Percentiles rank a stretch among this genome's conserved stretches.
phyloP scores from a whole-genome alignment of 2,113 vertebrate species.

The Clarias gariepinus region DNA sequence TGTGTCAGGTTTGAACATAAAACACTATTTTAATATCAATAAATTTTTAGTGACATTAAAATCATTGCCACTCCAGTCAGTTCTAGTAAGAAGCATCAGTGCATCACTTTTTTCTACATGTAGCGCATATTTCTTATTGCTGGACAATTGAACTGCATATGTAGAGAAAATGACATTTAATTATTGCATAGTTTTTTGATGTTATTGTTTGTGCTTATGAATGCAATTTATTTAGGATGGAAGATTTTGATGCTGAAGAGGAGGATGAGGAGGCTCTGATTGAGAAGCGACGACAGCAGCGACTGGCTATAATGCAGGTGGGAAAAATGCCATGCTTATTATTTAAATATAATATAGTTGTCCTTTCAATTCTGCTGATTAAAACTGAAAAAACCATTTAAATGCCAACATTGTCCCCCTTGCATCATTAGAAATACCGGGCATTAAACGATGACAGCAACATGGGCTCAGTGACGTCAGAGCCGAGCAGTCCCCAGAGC shows the following conservation, averaged over 20 bases:
- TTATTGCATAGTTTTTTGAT: neutral
- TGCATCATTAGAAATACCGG: conserved; percentile 85
- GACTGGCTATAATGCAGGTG: conserved; percentile 94
- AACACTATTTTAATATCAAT: neutral
- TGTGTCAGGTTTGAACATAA: neutral
- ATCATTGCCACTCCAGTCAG: neutral
- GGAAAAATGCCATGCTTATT: neutral
- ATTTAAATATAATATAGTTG: neutral
- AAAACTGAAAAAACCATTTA: neutral
- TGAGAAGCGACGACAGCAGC: conserved; percentile 85
- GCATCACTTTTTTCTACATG: neutral
- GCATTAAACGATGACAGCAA: conserved; percentile 88
- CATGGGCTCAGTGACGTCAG: conserved; percentile 77
- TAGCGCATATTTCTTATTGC: neutral
- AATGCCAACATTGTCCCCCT: neutral
- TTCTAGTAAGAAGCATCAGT: neutral
- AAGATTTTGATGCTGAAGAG: conserved; percentile 88
- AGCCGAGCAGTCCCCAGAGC: conserved; percentile 96
- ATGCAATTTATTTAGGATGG: conserved; percentile 68
- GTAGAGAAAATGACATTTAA: neutral
- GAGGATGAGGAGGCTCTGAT: conserved; percentile 89
- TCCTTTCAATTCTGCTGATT: neutral
- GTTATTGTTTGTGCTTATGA: neutral
- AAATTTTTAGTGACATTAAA: neutral
- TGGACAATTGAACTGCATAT: neutral